phyloP scores from a whole-genome alignment of 2,888 invertebrate genomes.

The Pycnomerus fuliginosus region DNA sequence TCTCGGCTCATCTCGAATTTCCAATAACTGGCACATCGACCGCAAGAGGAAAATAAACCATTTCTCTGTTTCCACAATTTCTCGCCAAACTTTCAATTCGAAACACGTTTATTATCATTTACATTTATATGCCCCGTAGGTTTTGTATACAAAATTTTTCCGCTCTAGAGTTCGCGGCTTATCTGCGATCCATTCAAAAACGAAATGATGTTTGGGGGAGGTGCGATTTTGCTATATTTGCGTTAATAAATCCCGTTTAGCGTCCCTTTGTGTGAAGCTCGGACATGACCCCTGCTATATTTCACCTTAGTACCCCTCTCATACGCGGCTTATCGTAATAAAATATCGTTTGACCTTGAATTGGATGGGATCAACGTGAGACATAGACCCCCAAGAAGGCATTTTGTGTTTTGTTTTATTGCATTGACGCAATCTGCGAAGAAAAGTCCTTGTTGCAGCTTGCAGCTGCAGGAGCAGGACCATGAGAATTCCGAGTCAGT shows the following conservation, averaged over 20 bases:
- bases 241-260: constrained; percentile 44
- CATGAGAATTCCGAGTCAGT: too few relatives aligned
- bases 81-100: constrained; percentile 8
- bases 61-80: constrained; percentile 6
- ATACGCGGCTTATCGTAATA: constrained; percentile 32
- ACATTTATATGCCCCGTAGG: too few relatives aligned
- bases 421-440: constrained; percentile 7
- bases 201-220: too few relatives aligned
- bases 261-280: constrained; percentile 37
- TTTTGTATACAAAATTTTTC: too few relatives aligned
- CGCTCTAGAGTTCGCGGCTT: too few relatives aligned
- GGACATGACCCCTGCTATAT: constrained; percentile 35
- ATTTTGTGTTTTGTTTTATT: constrained; percentile 15
- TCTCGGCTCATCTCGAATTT: too few relatives aligned
- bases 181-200: too few relatives aligned
- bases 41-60: too few relatives aligned
- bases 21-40: too few relatives aligned
- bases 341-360: constrained; percentile 36
- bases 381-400: constrained; percentile 13
- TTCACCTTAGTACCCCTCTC: constrained; percentile 32
- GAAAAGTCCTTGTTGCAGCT: too few relatives aligned
- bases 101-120: constrained; percentile 9
- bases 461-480: too few relatives aligned
- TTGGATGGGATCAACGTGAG: constrained; percentile 16
- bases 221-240: too few relatives aligned